Evolutionary conservation across 2,797 vertebrate genomes (phyloP).

Genomic region (Sebastes matsubarae): DNA sequence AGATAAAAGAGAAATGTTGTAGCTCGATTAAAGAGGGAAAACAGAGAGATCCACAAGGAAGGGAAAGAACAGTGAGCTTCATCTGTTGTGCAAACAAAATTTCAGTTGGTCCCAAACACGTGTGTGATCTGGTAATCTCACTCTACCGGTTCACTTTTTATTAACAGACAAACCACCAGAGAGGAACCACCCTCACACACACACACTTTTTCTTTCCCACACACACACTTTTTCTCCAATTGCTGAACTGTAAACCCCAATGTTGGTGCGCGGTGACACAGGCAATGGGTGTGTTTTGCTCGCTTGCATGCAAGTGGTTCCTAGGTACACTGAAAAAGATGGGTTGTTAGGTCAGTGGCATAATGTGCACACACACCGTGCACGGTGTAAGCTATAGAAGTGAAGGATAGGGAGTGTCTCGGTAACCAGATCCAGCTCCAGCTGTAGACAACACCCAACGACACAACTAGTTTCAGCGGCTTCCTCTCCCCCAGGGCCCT

Average conservation of each 20-base stretch:
- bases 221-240: neutral
- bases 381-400: constrained; percentile 39
- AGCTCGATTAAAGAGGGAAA: constrained; percentile 3
- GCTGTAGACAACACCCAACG: constrained; percentile 80
- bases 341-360: constrained; percentile 7
- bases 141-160: constrained; percentile 53
- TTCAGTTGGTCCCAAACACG: constrained; percentile 20
- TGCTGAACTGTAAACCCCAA: neutral
- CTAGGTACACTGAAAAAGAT: constrained; percentile 7
- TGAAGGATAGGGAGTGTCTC: constrained; percentile 67
- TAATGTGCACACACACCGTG: constrained; percentile 41
- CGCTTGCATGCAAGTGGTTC: constrained; percentile 8
- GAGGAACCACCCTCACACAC: constrained; percentile 5
- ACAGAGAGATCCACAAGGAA: neutral
- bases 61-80: neutral
- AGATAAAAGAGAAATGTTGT: constrained; percentile 31
- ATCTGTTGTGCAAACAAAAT: constrained; percentile 55
- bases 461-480: constrained; percentile 64
- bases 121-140: constrained; percentile 33
- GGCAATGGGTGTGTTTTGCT: constrained; percentile 28
- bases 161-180: constrained; percentile 5
- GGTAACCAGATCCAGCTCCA: constrained; percentile 78
- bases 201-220: neutral
- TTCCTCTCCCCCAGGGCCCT: constrained; percentile 54
- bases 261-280: constrained; percentile 1